Evolutionary conservation across 2,113 vertebrate genomes (phyloP).

Genomic region (Oophaga pumilio): DNA sequence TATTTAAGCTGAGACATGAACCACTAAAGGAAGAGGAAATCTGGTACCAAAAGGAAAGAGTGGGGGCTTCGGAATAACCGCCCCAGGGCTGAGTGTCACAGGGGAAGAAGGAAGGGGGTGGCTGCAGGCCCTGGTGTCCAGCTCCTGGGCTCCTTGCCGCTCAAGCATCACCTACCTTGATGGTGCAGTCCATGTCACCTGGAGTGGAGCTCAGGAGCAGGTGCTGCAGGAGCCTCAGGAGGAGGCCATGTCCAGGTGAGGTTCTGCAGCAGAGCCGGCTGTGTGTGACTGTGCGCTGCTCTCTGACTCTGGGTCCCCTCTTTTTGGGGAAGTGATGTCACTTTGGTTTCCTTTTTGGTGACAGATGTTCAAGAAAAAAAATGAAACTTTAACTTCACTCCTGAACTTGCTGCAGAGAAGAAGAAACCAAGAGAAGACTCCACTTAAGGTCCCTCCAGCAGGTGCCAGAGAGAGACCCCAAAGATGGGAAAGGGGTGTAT

Average conservation of each 20-base stretch:
- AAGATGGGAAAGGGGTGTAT: background rate
- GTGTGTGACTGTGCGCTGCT: constrained; percentile 58
- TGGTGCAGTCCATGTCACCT: constrained; percentile 80
- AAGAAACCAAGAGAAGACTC: background rate
- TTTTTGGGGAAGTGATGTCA: constrained; percentile 88
- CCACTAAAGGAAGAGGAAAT: constrained; percentile 90
- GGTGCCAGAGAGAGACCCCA: background rate
- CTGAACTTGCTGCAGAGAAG: background rate
- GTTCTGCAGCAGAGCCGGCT: constrained; percentile 54
- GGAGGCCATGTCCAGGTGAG: constrained; percentile 51
- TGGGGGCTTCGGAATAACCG: constrained; percentile 79
- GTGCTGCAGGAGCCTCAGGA: constrained; percentile 34
- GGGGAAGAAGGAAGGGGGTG: constrained; percentile 62
- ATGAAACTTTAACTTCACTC: constrained; percentile 48
- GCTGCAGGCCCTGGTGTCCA: constrained; percentile 5
- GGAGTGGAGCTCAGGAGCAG: constrained; percentile 23
- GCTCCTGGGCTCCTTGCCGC: background rate
- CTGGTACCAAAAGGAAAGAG: constrained; percentile 89
- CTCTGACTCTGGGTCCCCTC: constrained; percentile 62
- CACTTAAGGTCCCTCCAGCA: background rate
- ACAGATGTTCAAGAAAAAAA: constrained; percentile 58
- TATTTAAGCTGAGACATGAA: constrained; percentile 84
- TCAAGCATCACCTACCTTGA: constrained; percentile 76
- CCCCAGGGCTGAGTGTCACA: constrained; percentile 65
- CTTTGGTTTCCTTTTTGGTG: constrained; percentile 70